Conservation (phyloP, 2,888 invertebrate species). For the Apamea anceps region DNA sequence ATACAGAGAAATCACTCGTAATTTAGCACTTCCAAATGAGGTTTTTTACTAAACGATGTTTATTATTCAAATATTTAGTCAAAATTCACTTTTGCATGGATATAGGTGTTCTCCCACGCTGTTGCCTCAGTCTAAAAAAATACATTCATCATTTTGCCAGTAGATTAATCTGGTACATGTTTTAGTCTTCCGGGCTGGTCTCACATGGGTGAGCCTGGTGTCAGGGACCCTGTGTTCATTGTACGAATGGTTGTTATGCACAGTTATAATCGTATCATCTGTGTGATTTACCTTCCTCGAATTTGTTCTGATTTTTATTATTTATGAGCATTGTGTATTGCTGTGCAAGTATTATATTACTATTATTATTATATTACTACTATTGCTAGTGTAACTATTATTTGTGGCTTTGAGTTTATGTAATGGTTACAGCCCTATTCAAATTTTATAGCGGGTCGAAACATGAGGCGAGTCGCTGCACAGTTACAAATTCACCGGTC, state of each 20-base stretch:
- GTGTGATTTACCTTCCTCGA: conserved; percentile 49
- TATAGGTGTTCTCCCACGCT: background rate
- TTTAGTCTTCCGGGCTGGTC: conserved; percentile 54
- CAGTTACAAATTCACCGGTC: background rate
- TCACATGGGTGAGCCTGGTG: conserved; percentile 57
- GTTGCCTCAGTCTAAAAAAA: conserved; percentile 17
- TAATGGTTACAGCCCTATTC: background rate
- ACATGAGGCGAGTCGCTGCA: background rate
- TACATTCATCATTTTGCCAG: conserved; percentile 11
- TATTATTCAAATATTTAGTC: background rate
- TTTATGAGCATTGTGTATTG: background rate
- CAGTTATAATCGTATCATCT: conserved; percentile 62
- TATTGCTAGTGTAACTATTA: background rate
- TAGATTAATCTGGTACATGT: conserved; percentile 26
- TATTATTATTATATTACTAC: too few species aligned
- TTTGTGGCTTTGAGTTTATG: conserved; percentile 23
- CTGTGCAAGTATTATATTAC: too few species aligned
- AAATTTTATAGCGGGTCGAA: background rate
- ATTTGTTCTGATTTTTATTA: conserved; percentile 40
- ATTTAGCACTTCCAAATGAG: background rate
- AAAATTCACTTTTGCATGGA: background rate
- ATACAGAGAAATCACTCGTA: conserved; percentile 6
- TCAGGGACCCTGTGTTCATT: conserved; percentile 63
- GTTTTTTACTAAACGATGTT: background rate
- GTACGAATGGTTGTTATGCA: conserved; percentile 45